Percentiles rank a stretch among this genome's conserved stretches.
These are phyloP conservation scores for Menidia beryllina DNA, from an alignment of 2,113 vertebrate genomes.

Conservation along the genomic window DNA sequence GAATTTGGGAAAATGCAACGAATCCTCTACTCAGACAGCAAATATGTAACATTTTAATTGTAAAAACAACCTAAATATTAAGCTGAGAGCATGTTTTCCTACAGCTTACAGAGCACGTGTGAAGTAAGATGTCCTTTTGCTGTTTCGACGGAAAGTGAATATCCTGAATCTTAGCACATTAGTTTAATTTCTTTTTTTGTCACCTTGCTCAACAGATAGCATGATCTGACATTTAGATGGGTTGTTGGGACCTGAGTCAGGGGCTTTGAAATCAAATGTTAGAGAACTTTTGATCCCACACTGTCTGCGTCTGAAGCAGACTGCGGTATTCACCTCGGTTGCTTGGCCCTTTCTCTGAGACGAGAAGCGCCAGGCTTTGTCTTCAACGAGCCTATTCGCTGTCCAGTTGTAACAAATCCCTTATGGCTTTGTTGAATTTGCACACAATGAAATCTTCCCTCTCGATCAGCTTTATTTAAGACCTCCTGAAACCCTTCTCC, in stretches of 20 bases:
- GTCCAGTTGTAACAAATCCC: not conserved
- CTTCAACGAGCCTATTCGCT: not conserved
- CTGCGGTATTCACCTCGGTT: not conserved
- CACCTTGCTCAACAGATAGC: slow-evolving; percentile 2
- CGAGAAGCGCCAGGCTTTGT: not conserved
- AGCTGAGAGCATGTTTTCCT: no score
- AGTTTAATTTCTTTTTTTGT: not conserved
- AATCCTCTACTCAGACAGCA: no score
- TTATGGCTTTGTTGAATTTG: not conserved
- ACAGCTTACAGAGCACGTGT: no score
- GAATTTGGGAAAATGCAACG: no score
- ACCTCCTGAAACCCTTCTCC: not conserved
- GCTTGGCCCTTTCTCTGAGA: slow-evolving; percentile 38
- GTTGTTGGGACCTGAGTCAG: slow-evolving; percentile 2
- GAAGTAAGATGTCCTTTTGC: no score
- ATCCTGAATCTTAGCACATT: no score
- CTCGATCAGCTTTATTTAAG: not conserved
- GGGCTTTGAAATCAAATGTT: slow-evolving; percentile 4
- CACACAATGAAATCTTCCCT: not conserved
- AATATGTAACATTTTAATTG: no score
- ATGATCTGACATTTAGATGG: not conserved
- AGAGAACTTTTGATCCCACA: slow-evolving; percentile 54
- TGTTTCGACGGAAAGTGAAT: no score
- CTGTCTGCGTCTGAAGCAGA: slow-evolving; percentile 42
- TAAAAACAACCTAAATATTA: no score